Conservation (phyloP, 2,888 invertebrate genomes). For the Petrolisthes cinctipes region DNA sequence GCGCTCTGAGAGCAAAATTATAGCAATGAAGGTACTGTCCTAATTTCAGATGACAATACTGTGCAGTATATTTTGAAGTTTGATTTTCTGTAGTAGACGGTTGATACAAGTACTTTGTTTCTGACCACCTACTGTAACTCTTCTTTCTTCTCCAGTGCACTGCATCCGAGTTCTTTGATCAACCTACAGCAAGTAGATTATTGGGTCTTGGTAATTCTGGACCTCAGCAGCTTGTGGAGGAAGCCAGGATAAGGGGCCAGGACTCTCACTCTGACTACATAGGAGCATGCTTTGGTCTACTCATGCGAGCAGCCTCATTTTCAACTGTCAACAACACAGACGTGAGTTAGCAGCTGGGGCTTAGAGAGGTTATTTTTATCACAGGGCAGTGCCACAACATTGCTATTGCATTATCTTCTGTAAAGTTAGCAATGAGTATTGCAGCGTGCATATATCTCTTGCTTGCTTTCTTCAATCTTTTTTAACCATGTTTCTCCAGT, state of each 20-base stretch:
- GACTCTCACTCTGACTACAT: conserved; percentile 49
- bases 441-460: too few species aligned
- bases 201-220: conserved; percentile 53
- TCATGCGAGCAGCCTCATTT: conserved; percentile 53
- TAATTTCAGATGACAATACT: not conserved
- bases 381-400: too few species aligned
- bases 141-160: conserved; percentile 55
- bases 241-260: conserved; percentile 30
- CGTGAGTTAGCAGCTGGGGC: conserved; percentile 10
- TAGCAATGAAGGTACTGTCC: conserved; percentile 35
- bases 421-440: too few species aligned
- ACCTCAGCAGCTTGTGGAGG: conserved; percentile 46
- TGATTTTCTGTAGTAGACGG: not conserved
- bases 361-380: too few species aligned
- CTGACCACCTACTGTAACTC: not conserved
- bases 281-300: conserved; percentile 33
- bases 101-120: not conserved
- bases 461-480: too few species aligned
- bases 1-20: conserved; percentile 1
- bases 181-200: conserved; percentile 58
- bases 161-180: conserved; percentile 51
- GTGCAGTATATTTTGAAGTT: not conserved
- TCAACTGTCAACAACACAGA: conserved; percentile 35
- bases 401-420: too few species aligned
- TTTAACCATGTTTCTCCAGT: too few species aligned